Evolutionary conservation across 1,140 invertebrate genomes (phyloP).

Genomic region (Dufourea novaeangliae): DNA sequence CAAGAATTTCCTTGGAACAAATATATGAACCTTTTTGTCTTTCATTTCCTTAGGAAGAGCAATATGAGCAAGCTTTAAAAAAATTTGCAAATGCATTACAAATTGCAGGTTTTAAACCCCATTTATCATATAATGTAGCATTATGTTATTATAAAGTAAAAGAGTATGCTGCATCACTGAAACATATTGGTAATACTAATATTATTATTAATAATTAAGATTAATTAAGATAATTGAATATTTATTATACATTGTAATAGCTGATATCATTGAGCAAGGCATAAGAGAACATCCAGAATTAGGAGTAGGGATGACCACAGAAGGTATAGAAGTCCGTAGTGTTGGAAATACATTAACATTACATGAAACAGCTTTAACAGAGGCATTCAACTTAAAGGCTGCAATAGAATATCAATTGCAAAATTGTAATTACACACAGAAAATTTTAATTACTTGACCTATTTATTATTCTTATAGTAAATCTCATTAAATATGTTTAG

Average conservation of each 20-base stretch:
- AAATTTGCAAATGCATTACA: slow-evolving; percentile 96
- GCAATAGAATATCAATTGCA: slow-evolving; percentile 99
- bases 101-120: slow-evolving; percentile 93
- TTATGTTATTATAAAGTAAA: slow-evolving; percentile 97
- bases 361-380: slow-evolving; percentile 97
- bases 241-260: slow-evolving; percentile 79
- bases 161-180: slow-evolving; percentile 95
- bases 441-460: background rate
- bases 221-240: slow-evolving; percentile 19
- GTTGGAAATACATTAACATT: slow-evolving; percentile 98
- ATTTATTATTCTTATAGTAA: background rate
- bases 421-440: slow-evolving; percentile 85
- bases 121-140: slow-evolving; percentile 98
- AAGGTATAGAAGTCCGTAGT: slow-evolving; percentile 97
- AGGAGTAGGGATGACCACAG: slow-evolving; percentile 98
- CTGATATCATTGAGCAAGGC: slow-evolving; percentile 97
- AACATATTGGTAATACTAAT: slow-evolving; percentile 87
- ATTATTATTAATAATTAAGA: slow-evolving; percentile 13
- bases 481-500: slow-evolving; percentile 79
- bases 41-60: slow-evolving; percentile 85
- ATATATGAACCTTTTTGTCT: background rate
- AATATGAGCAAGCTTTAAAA: slow-evolving; percentile 95
- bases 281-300: slow-evolving; percentile 98
- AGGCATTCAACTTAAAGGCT: slow-evolving; percentile 99
- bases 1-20: background rate